phyloP scores from a whole-genome alignment of 2,888 invertebrate genomes.

The Alentia gelatinosa region DNA sequence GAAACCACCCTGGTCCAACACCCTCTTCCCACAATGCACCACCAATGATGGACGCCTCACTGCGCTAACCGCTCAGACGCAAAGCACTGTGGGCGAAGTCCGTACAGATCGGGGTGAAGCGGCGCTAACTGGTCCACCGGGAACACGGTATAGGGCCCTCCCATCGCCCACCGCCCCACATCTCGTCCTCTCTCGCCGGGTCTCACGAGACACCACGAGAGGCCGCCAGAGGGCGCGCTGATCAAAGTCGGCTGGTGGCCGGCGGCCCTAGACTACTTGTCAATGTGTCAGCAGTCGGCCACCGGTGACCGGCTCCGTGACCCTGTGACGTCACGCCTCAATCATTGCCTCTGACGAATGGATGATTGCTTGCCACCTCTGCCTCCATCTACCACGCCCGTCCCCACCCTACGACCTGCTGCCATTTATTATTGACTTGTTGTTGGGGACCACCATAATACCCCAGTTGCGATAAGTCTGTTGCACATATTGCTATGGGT shows the following conservation, averaged over 20 bases:
- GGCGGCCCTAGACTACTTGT: not conserved
- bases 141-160: not conserved
- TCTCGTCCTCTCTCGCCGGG: not conserved
- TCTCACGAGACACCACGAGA: not conserved
- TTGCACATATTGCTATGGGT: too few relatives aligned
- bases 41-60: not conserved
- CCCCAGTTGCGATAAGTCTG: too few relatives aligned
- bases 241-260: not conserved
- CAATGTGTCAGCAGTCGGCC: slow-evolving; percentile 1
- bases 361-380: too few relatives aligned
- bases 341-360: not conserved
- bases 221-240: not conserved
- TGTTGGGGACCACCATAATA: too few relatives aligned
- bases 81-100: not conserved
- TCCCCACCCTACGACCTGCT: too few relatives aligned
- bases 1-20: too few relatives aligned
- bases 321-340: not conserved
- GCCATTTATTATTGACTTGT: too few relatives aligned
- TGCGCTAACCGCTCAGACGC: too few relatives aligned
- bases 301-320: not conserved
- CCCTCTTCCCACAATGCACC: not conserved
- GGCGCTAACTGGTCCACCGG: not conserved
- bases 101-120: not conserved
- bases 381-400: too few relatives aligned
- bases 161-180: not conserved